Conservation (phyloP, 2,113 vertebrate species). For the Felis catus region F.catus_Fca126_mat1.0 CM031425.1:31317001-31317500, state of each 20-base stretch:
- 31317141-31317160: slow-evolving; percentile 49
- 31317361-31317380: background rate
- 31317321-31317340: background rate
- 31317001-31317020: background rate
- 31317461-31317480: background rate
- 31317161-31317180: background rate
- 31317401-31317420: slow-evolving; percentile 31
- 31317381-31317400: background rate
- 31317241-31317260: background rate
- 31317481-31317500: background rate
- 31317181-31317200: slow-evolving; percentile 11
- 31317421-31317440: background rate
- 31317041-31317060: slow-evolving; percentile 33
- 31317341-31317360: background rate
- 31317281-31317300: background rate
- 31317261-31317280: background rate
- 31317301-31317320: background rate
- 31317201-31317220: slow-evolving; percentile 15
- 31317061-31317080: background rate
- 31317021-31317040: background rate
- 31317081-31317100: background rate
- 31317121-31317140: slow-evolving; percentile 55
- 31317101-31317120: slow-evolving; percentile 29
- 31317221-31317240: background rate
- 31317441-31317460: slow-evolving; percentile 8